These are phyloP conservation scores for Cinclus mexicanus DNA, from an alignment of 2,113 vertebrate species.

Conservation along the genomic window DNA sequence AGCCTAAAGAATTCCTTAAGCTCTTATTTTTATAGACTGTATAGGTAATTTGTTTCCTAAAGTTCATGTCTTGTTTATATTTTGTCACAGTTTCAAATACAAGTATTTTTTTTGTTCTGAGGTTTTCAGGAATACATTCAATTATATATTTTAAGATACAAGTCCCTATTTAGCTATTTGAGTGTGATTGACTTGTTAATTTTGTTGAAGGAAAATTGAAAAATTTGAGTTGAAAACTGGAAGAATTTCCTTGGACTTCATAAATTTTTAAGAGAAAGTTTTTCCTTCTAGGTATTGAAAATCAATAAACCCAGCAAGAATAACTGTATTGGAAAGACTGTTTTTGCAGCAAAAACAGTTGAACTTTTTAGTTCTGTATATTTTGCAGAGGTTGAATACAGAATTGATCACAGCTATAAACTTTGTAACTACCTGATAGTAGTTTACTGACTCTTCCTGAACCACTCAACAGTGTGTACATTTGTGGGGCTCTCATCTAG, in stretches of 20 bases:
- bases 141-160: not conserved
- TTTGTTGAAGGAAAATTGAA: not conserved
- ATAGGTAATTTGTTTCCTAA: rapidly evolving
- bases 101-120: not conserved
- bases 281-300: not conserved
- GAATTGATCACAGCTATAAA: not conserved
- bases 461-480: not conserved
- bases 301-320: not conserved
- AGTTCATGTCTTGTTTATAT: not conserved
- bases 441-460: not conserved
- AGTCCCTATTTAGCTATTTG: not conserved
- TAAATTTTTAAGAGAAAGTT: not conserved
- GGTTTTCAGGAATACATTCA: not conserved
- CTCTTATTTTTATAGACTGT: not conserved
- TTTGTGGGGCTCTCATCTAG: not conserved
- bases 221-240: not conserved
- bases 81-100: not conserved
- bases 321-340: not conserved
- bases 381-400: not conserved
- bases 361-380: not conserved
- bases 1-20: not conserved
- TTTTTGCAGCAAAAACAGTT: not conserved
- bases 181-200: not conserved
- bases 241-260: not conserved
- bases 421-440: not conserved